phyloP scores from a whole-genome alignment of 2,113 vertebrate genomes.

The Panthera tigris region DNA sequence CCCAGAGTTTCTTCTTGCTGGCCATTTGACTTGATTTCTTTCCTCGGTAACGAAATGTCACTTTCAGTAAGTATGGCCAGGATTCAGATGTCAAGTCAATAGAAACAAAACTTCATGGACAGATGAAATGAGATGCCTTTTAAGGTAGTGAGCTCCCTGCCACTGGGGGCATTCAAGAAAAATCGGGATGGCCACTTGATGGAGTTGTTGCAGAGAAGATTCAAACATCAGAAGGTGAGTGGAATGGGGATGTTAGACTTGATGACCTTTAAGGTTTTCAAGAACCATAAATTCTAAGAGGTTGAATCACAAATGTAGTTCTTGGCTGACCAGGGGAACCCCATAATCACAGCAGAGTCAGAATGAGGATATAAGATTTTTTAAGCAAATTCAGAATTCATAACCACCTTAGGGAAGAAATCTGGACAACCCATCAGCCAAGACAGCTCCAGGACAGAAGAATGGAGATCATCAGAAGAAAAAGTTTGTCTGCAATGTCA shows the following conservation, averaged over 20 bases:
- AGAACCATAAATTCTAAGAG: slow-evolving; percentile 66
- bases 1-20: slow-evolving; percentile 69
- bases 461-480: not conserved
- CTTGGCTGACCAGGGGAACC: slow-evolving; percentile 55
- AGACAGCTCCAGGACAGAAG: not conserved
- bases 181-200: slow-evolving; percentile 51
- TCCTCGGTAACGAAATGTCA: slow-evolving; percentile 14
- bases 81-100: slow-evolving; percentile 39
- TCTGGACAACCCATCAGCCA: not conserved
- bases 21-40: slow-evolving; percentile 61
- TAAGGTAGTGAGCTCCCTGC: not conserved
- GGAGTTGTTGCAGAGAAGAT: slow-evolving; percentile 49
- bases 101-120: slow-evolving; percentile 32
- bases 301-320: slow-evolving; percentile 65
- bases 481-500: not conserved
- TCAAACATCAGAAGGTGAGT: slow-evolving; percentile 17
- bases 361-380: slow-evolving; percentile 76
- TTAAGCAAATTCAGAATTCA: slow-evolving; percentile 62
- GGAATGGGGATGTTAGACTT: slow-evolving; percentile 7
- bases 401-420: slow-evolving; percentile 27
- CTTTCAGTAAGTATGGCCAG: slow-evolving; percentile 20
- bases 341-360: slow-evolving; percentile 51
- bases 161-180: slow-evolving; percentile 25
- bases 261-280: slow-evolving; percentile 68
- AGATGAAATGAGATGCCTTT: not conserved